Conservation (phyloP, 2,797 vertebrate genomes). For the Aselliscus stoliczkanus region DNA sequence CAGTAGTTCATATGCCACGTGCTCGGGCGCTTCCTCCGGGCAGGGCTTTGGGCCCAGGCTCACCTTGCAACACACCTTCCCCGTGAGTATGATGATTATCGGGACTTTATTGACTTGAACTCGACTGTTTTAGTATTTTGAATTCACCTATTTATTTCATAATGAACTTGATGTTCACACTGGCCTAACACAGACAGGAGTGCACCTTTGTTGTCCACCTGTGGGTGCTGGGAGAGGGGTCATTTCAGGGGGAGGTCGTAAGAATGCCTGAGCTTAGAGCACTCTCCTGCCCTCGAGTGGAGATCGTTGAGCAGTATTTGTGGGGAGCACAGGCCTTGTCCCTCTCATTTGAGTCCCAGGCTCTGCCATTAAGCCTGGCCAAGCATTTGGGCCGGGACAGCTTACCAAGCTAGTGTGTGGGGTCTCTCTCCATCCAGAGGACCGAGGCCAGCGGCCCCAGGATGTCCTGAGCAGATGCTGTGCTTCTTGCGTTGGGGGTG, state of each 20-base stretch:
- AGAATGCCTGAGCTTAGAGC: neutral
- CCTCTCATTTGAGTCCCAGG: neutral
- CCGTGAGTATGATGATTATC: neutral
- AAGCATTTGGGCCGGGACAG: neutral
- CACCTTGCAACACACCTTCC: too few relatives aligned
- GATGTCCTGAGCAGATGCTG: neutral
- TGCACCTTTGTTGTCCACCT: accelerated
- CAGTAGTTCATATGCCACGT: accelerated
- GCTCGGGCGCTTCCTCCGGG: neutral
- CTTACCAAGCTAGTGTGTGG: accelerated
- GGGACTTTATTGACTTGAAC: neutral
- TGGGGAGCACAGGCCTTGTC: neutral
- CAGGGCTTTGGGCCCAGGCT: neutral
- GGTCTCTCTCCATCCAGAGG: neutral
- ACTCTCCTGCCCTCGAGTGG: neutral
- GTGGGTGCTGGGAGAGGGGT: neutral
- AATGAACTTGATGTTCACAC: neutral
- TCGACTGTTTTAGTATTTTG: neutral
- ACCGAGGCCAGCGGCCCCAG: too few relatives aligned
- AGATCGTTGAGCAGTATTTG: accelerated
- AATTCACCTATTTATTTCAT: neutral
- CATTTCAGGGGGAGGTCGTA: neutral
- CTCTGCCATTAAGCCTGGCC: neutral
- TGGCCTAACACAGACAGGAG: accelerated
- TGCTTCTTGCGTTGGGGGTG: too few relatives aligned